These are phyloP conservation scores for Phalacrocorax pelagicus DNA, from an alignment of 2,113 vertebrate species.

Conservation along the genomic window DNA sequence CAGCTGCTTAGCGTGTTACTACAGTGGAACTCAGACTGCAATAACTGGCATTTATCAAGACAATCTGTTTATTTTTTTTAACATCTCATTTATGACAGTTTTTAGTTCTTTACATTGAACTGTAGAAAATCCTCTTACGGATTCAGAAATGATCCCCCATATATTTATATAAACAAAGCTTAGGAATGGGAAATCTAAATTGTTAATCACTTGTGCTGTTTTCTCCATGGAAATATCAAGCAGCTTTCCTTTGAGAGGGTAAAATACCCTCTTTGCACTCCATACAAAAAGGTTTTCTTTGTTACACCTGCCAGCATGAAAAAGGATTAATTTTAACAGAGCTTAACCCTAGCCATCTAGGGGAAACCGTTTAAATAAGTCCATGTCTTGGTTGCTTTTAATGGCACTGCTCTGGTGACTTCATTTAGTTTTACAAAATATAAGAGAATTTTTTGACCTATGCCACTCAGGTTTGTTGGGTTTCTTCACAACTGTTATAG, in stretches of 20 bases:
- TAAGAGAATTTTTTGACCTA: constrained; percentile 18
- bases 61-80: constrained; percentile 53
- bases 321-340: constrained; percentile 75
- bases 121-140: constrained; percentile 70
- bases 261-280: constrained; percentile 63
- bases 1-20: constrained; percentile 8
- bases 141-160: constrained; percentile 66
- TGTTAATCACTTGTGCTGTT: constrained; percentile 65
- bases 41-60: constrained; percentile 52
- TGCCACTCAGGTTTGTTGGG: not conserved
- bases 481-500: not conserved
- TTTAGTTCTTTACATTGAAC: constrained; percentile 57
- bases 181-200: constrained; percentile 64
- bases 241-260: constrained; percentile 56
- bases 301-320: constrained; percentile 73
- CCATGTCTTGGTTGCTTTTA: constrained; percentile 59
- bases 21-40: not conserved
- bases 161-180: constrained; percentile 70
- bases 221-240: constrained; percentile 67
- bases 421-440: constrained; percentile 50
- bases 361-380: constrained; percentile 56
- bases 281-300: constrained; percentile 68
- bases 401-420: constrained; percentile 47
- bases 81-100: constrained; percentile 63
- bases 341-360: constrained; percentile 53